Percentiles rank a stretch among this genome's conserved stretches.
These are phyloP conservation scores for Tapirus indicus DNA, from an alignment of 2,797 vertebrate genomes.

Conservation along the genomic window DNA sequence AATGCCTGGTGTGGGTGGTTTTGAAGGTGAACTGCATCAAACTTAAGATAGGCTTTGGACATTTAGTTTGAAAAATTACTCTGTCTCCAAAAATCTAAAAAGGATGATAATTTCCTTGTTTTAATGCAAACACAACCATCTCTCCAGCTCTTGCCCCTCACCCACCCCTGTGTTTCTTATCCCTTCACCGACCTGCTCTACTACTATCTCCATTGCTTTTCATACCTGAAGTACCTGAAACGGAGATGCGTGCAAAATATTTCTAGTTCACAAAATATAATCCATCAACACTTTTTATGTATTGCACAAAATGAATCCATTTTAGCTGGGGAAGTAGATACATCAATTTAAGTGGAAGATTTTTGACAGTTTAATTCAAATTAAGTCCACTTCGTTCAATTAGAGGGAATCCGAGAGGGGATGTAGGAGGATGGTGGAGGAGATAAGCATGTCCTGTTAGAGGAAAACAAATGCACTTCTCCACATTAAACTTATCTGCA, in stretches of 20 bases:
- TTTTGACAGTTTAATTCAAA: conserved; percentile 90
- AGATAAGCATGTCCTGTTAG: conserved; percentile 10
- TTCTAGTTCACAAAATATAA: conserved; percentile 82
- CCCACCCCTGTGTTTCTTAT: neutral
- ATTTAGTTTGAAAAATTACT: conserved; percentile 53
- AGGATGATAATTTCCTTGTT: neutral
- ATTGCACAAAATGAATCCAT: conserved; percentile 86
- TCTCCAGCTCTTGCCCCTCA: neutral
- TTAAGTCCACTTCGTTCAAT: conserved; percentile 89
- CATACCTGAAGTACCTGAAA: conserved; percentile 80
- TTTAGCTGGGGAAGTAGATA: conserved; percentile 85
- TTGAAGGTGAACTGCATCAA: neutral
- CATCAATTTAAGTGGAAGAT: conserved; percentile 89
- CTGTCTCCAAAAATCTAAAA: neutral
- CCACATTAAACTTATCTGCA: conserved; percentile 73
- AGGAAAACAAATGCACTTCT: conserved; percentile 80
- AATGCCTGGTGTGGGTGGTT: neutral
- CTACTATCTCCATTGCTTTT: neutral
- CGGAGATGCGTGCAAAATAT: conserved; percentile 81
- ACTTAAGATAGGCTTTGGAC: neutral
- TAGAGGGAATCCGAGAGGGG: conserved; percentile 83
- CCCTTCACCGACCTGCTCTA: neutral
- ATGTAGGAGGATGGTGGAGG: conserved; percentile 69
- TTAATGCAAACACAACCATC: neutral
- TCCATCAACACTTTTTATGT: conserved; percentile 85